A percentile compares a stretch with the other conserved stretches of the same genome.
Evolutionary conservation across 1,140 invertebrate genomes (phyloP).

Genomic region (Hesperophylax magnus): DNA sequence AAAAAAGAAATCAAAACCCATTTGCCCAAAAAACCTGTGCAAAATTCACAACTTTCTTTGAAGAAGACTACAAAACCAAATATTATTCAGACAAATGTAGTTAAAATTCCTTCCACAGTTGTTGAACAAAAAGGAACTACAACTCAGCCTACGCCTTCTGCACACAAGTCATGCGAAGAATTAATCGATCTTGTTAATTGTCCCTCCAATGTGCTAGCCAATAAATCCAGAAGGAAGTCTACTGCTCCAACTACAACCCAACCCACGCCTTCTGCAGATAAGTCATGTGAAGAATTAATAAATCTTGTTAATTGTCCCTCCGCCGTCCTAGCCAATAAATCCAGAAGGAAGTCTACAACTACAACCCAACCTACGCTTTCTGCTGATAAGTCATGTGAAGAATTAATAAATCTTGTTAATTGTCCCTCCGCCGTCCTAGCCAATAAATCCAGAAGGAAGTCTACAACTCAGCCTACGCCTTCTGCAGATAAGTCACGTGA

Average conservation of each 20-base stretch:
- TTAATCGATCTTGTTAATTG: neutral
- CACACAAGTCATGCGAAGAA: neutral
- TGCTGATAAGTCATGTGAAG: neutral
- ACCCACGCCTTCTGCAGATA: neutral
- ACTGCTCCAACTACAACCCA: conserved; percentile 3
- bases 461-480: conserved; percentile 19
- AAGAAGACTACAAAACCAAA: conserved; percentile 9
- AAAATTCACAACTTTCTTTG: conserved; percentile 1
- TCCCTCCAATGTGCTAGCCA: neutral
- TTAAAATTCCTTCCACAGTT: neutral
- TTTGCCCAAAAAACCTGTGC: neutral
- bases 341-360: conserved; percentile 49
- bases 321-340: conserved; percentile 9
- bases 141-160: neutral
- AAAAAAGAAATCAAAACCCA: neutral
- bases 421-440: neutral
- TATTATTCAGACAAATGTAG: neutral
- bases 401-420: neutral
- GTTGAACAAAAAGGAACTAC: neutral
- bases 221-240: conserved; percentile 49
- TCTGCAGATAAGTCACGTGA: neutral
- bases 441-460: conserved; percentile 49
- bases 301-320: neutral
- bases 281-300: neutral
- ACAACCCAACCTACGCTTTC: neutral